Evolutionary conservation across 2,113 vertebrate species (phyloP).

Genomic region (Grantiella picta): DNA sequence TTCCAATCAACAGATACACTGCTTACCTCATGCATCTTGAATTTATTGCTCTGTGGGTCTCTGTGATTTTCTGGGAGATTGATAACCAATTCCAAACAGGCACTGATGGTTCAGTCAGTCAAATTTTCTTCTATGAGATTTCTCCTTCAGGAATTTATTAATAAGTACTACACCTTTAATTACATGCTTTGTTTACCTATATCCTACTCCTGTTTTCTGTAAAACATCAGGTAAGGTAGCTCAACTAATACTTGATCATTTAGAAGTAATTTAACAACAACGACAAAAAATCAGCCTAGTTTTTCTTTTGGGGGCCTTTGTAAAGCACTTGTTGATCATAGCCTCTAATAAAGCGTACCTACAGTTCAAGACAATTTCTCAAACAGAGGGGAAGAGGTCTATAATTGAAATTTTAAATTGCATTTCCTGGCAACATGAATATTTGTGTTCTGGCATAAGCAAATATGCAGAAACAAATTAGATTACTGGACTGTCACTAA

Average conservation of each 20-base stretch:
- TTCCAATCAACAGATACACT: neutral
- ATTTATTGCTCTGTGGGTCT: neutral
- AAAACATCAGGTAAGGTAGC: neutral
- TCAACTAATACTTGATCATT: neutral
- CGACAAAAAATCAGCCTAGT: neutral
- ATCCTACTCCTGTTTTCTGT: neutral
- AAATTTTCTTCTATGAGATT: neutral
- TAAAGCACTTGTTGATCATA: neutral
- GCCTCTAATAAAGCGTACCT: neutral
- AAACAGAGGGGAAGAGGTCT: neutral
- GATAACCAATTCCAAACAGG: neutral
- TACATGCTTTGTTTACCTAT: neutral
- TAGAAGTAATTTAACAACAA: neutral
- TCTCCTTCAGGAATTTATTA: neutral
- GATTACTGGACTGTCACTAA: constrained; percentile 33
- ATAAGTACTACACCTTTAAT: neutral
- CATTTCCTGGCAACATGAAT: neutral
- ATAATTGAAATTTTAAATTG: neutral
- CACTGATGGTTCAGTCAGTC: neutral
- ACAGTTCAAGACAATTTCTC: neutral
- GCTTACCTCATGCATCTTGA: neutral
- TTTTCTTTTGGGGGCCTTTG: neutral
- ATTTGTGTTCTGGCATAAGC: constrained; percentile 25
- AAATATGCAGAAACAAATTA: constrained; percentile 4
- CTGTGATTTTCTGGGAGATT: neutral